Conservation (phyloP, 2,888 invertebrate species). For the Machimus rusticus region DNA sequence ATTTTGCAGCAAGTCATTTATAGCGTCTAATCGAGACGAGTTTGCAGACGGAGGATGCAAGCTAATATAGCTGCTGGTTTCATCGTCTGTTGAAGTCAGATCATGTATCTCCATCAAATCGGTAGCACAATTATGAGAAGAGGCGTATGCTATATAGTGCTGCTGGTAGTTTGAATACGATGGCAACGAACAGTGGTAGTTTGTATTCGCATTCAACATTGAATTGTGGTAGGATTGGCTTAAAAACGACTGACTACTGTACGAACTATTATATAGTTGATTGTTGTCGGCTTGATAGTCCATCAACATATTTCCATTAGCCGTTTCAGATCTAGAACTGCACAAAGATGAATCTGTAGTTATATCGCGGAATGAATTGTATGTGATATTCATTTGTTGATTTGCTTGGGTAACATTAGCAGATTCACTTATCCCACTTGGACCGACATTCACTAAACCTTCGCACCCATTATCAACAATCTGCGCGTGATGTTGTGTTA, state of each 20-base stretch:
- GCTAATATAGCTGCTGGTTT: conserved; percentile 54
- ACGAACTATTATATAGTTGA: conserved; percentile 40
- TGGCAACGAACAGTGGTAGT: neutral
- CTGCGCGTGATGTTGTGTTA: conserved; percentile 21
- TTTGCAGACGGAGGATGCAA: conserved; percentile 56
- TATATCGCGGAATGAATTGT: conserved; percentile 48
- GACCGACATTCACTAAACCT: neutral
- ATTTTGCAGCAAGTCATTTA: conserved; percentile 60
- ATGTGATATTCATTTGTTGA: conserved; percentile 49
- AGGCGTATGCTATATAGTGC: conserved; percentile 35
- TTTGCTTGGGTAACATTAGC: neutral
- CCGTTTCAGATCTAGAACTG: neutral
- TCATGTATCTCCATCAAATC: conserved; percentile 27
- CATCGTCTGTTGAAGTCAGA: conserved; percentile 7
- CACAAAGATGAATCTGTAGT: conserved; percentile 3
- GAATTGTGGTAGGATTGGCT: conserved; percentile 29
- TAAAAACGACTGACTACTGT: conserved; percentile 41
- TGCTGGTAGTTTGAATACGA: conserved; percentile 42
- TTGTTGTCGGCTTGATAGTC: conserved; percentile 31
- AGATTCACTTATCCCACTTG: neutral
- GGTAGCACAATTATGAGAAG: neutral
- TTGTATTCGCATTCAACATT: neutral
- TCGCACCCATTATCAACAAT: neutral
- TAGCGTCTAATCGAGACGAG: conserved; percentile 59
- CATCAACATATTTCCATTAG: conserved; percentile 23